phyloP scores from a whole-genome alignment of 2,797 vertebrate species.

The Smutsia temminckii region DNA sequence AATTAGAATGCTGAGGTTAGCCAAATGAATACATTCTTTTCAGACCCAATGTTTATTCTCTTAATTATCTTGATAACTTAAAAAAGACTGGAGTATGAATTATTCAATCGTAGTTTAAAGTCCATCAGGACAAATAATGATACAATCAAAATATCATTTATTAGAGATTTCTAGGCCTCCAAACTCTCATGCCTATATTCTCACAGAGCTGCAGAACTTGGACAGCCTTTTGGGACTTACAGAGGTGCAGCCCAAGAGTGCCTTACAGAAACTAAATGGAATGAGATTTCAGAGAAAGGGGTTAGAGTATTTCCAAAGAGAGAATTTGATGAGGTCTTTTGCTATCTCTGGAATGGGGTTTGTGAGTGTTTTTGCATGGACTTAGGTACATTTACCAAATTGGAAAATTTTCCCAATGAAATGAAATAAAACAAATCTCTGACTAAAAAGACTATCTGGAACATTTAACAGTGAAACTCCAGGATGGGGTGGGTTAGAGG shows the following conservation, averaged over 20 bases:
- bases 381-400: neutral
- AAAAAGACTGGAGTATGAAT: slow-evolving; percentile 11
- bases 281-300: neutral
- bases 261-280: neutral
- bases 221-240: neutral
- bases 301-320: slow-evolving; percentile 46
- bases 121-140: neutral
- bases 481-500: neutral
- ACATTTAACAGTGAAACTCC: neutral
- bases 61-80: slow-evolving; percentile 38
- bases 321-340: neutral
- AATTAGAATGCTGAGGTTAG: neutral
- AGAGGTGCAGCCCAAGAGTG: neutral
- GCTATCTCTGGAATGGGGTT: neutral
- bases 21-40: slow-evolving; percentile 13
- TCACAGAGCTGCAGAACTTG: neutral
- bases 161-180: neutral
- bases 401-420: slow-evolving; percentile 15
- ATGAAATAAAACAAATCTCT: slow-evolving; percentile 45
- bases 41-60: neutral
- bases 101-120: slow-evolving; percentile 24
- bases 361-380: neutral
- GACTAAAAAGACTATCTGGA: neutral
- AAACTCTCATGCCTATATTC: neutral
- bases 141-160: slow-evolving; percentile 32